Evolutionary conservation across 2,888 invertebrate species (phyloP).

Genomic region (Micoletzkya japonica): DNA sequence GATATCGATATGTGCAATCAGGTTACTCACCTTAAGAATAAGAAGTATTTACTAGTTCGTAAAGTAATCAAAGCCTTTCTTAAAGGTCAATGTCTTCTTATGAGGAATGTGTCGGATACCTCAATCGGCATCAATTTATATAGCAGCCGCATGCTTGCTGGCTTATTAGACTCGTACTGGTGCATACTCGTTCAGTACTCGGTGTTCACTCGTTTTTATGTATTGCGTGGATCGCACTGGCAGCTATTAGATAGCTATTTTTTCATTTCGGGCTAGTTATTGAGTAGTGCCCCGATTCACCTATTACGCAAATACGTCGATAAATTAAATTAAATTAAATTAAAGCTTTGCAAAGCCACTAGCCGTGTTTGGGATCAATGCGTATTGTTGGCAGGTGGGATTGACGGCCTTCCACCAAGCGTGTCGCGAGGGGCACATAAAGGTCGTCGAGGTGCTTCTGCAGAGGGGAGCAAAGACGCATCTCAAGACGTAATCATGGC

Average conservation of each 20-base stretch:
- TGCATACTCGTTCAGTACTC: too few relatives aligned
- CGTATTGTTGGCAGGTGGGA: too few relatives aligned
- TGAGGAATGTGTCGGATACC: neutral
- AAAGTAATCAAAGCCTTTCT: neutral
- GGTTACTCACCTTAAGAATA: neutral
- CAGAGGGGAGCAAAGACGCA: constrained; percentile 50
- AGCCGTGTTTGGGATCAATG: too few relatives aligned
- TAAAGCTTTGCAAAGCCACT: too few relatives aligned
- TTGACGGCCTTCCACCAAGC: constrained; percentile 58
- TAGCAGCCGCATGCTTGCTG: neutral
- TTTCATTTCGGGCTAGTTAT: too few relatives aligned
- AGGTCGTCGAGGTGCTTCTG: constrained; percentile 53
- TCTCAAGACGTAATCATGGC: constrained; percentile 36
- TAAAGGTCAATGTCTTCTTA: neutral
- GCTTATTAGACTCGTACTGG: neutral
- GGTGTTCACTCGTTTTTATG: too few relatives aligned
- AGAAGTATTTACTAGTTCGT: neutral
- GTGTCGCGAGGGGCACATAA: constrained; percentile 53
- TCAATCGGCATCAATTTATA: neutral
- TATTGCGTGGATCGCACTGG: too few relatives aligned
- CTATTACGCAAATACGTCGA: too few relatives aligned
- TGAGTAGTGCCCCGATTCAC: too few relatives aligned
- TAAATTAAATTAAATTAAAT: too few relatives aligned
- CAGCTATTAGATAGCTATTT: too few relatives aligned
- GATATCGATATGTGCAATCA: constrained; percentile 49